A percentile compares a stretch with the other conserved stretches of the same genome.
Evolutionary conservation across 2,797 vertebrate species (phyloP).

Genomic region (Glossophaga mutica): DNA sequence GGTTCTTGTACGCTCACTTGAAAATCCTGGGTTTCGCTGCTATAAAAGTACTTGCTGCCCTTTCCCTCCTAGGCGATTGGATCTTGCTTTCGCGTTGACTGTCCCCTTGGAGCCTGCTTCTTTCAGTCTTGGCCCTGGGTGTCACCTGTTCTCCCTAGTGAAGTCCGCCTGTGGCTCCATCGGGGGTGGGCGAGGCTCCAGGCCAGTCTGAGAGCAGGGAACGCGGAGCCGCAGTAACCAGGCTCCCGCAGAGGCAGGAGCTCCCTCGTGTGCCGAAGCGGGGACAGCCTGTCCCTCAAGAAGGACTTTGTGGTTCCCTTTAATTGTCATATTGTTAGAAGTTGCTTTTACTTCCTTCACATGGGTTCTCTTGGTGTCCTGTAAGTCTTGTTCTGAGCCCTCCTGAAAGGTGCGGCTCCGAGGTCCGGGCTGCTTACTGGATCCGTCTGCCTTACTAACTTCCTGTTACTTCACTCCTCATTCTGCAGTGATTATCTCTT

Average conservation of each 20-base stretch:
- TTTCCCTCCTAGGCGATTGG: background rate
- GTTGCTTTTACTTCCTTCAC: background rate
- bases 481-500: constrained; percentile 70
- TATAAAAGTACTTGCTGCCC: background rate
- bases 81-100: background rate
- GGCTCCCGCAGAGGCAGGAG: background rate
- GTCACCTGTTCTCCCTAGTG: accelerated
- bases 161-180: background rate
- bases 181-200: background rate
- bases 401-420: constrained; percentile 57
- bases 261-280: background rate
- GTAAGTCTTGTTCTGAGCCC: constrained; percentile 51
- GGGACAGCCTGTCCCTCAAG: background rate
- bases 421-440: constrained; percentile 56
- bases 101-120: background rate
- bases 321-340: background rate
- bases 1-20: background rate
- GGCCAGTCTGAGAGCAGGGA: background rate
- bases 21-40: background rate
- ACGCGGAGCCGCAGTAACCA: background rate
- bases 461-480: constrained; percentile 66
- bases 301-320: background rate
- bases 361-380: background rate
- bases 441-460: constrained; percentile 15
- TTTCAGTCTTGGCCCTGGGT: background rate